Evolutionary conservation across 2,888 invertebrate species (phyloP).

Genomic region (Formica aserva): DNA sequence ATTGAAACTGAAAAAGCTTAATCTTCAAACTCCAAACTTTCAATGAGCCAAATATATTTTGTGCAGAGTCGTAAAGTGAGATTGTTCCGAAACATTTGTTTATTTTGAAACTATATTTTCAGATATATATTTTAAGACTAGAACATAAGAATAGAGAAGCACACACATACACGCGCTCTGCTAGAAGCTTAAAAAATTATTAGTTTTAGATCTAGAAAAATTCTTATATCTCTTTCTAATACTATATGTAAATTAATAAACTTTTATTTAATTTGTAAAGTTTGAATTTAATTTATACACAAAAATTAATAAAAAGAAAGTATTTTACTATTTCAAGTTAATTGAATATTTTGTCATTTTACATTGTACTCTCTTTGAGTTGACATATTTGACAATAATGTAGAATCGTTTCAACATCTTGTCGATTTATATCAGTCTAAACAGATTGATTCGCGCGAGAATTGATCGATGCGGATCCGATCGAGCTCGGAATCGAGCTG

Average conservation of each 20-base stretch:
- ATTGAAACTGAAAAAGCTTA: neutral
- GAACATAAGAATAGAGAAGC: conserved; percentile 8
- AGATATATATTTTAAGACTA: conserved; percentile 20
- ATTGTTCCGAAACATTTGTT: conserved; percentile 25
- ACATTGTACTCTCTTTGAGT: neutral
- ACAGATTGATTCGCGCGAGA: neutral
- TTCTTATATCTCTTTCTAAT: neutral
- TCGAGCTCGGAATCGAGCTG: neutral
- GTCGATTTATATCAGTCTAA: neutral
- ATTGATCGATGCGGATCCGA: neutral
- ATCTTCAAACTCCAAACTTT: neutral
- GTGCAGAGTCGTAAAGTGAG: neutral
- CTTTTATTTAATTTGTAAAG: neutral
- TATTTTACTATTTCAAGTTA: neutral
- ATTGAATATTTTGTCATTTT: neutral
- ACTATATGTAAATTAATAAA: neutral
- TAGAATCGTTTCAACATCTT: neutral
- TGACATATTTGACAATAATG: neutral
- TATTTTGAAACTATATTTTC: conserved; percentile 9
- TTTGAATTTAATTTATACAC: neutral
- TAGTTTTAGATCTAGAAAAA: neutral
- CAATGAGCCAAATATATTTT: neutral
- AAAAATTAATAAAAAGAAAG: neutral
- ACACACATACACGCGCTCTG: neutral
- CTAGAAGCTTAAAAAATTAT: neutral